Evolutionary conservation across 2,113 vertebrate genomes (phyloP).

Genomic region (Heptranchias perlo): DNA sequence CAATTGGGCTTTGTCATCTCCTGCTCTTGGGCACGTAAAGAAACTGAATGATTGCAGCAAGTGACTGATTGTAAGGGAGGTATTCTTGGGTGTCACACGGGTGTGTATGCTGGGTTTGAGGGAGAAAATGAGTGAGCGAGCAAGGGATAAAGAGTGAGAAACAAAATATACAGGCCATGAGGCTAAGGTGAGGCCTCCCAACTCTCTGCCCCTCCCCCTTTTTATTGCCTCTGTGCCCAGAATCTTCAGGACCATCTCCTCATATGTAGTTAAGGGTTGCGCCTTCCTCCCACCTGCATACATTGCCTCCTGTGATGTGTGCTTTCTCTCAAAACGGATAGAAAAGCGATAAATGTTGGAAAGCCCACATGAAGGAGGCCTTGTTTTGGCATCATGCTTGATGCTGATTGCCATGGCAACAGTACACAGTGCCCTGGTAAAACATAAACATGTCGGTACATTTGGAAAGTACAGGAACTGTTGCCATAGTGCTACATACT

Average conservation of each 20-base stretch:
- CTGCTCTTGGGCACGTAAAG: not conserved
- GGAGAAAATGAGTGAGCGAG: not conserved
- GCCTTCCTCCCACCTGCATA: not conserved
- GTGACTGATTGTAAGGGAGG: not conserved
- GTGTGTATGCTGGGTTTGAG: not conserved
- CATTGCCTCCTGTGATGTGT: not conserved
- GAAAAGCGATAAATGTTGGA: not conserved
- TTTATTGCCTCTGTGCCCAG: not conserved
- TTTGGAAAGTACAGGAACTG: not conserved
- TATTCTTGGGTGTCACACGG: not conserved
- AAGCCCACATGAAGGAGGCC: not conserved
- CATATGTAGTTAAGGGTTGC: not conserved
- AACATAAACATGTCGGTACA: not conserved
- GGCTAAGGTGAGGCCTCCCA: not conserved
- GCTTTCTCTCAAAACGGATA: not conserved
- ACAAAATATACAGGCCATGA: too few relatives aligned
- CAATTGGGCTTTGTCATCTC: not conserved
- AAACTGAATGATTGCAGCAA: not conserved
- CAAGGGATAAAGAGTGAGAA: not conserved
- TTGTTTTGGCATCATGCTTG: not conserved
- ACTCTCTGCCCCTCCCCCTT: too few relatives aligned
- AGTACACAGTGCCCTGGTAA: not conserved
- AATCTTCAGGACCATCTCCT: not conserved
- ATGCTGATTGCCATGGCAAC: constrained; percentile 12
- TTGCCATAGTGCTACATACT: not conserved